Conservation (phyloP, 53 echinoderm and acorn worm species). For the Stichopus horrens region DNA sequence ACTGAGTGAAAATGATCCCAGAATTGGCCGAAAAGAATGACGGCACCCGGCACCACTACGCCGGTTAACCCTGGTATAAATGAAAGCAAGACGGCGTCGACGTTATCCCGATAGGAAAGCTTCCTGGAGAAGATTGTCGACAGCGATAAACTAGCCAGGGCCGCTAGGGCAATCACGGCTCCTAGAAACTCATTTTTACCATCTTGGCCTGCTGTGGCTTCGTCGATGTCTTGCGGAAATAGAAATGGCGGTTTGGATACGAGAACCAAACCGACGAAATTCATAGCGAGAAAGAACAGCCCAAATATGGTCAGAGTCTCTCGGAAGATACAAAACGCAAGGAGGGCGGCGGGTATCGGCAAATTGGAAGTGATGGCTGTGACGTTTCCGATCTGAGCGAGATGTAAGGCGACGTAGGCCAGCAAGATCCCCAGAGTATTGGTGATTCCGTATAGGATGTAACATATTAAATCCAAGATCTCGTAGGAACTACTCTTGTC, state of each 20-base stretch:
- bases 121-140: slow-evolving; percentile 33
- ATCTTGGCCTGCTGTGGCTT: neutral
- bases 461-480: neutral
- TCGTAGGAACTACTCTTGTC: neutral
- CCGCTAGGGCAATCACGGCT: neutral
- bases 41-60: neutral
- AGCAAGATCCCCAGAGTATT: slow-evolving; percentile 8
- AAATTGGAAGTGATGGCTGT: slow-evolving; percentile 23
- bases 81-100: slow-evolving; percentile 4
- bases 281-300: slow-evolving; percentile 2
- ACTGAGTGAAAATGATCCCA: neutral
- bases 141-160: neutral
- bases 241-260: slow-evolving; percentile 26
- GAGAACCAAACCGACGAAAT: slow-evolving; percentile 14
- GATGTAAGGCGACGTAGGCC: slow-evolving; percentile 10
- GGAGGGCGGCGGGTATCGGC: slow-evolving; percentile 10
- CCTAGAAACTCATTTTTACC: slow-evolving; percentile 8
- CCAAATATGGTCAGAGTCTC: neutral
- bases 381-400: slow-evolving; percentile 19
- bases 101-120: slow-evolving; percentile 17
- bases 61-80: neutral
- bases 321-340: neutral
- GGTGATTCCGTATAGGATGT: slow-evolving; percentile 1
- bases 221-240: neutral
- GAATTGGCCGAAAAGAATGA: neutral